Percentiles rank a stretch among this genome's conserved stretches.
Conservation (phyloP, 2,797 vertebrate genomes). For the Hyperoplus lanceolatus region DNA sequence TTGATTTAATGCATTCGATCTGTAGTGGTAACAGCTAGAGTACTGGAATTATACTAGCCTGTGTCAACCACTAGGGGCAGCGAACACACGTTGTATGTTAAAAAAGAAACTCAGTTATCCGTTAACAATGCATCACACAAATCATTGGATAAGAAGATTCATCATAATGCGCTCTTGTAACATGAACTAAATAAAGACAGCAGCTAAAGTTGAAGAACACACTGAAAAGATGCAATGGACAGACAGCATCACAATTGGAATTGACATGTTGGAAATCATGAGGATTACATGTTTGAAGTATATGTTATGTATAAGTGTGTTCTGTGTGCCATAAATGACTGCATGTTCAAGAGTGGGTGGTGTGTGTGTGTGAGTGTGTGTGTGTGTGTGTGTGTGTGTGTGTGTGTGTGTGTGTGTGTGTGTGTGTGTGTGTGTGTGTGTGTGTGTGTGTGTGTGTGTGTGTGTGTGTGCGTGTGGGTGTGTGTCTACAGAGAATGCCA, state of each 20-base stretch:
- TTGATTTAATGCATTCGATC: not conserved
- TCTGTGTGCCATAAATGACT: not conserved
- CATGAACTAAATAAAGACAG: not conserved
- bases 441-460: slow-evolving; percentile 5
- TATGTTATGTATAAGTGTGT: not conserved
- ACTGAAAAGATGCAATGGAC: too few relatives aligned
- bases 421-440: slow-evolving; percentile 24
- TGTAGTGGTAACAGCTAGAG: not conserved
- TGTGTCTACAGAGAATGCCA: slow-evolving; percentile 60
- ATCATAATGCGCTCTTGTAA: not conserved
- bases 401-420: not conserved
- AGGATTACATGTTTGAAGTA: not conserved
- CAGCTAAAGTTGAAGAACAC: not conserved
- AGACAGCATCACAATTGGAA: too few relatives aligned
- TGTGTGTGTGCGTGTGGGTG: not conserved
- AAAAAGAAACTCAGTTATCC: not conserved
- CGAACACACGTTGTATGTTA: not conserved
- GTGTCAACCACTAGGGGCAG: not conserved
- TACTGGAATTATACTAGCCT: not conserved
- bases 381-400: not conserved
- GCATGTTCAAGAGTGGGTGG: not conserved
- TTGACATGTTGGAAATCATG: not conserved
- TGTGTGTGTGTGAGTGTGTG: not conserved
- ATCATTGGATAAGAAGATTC: not conserved
- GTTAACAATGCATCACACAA: not conserved